These are phyloP conservation scores for Chaetophractus vellerosus DNA, from an alignment of 2,797 vertebrate species.

Conservation along the genomic window DNA sequence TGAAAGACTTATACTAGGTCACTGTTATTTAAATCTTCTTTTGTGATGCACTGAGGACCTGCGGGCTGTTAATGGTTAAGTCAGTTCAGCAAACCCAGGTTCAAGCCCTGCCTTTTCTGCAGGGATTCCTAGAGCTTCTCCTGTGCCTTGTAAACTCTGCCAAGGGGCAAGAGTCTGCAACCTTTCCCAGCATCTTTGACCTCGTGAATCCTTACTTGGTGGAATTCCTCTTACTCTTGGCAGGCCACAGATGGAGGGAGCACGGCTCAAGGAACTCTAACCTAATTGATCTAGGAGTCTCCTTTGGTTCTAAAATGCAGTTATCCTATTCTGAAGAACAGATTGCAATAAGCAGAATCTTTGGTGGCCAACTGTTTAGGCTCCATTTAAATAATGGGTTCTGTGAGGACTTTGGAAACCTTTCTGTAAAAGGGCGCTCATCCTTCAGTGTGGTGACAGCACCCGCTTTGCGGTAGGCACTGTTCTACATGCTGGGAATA, in stretches of 20 bases:
- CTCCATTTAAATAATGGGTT: background rate
- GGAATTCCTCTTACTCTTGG: background rate
- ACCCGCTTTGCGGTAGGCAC: accelerated
- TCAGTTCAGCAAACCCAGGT: background rate
- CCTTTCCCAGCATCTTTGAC: background rate
- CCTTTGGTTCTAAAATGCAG: background rate
- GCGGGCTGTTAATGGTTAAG: no score
- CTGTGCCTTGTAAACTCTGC: background rate
- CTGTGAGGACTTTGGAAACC: background rate
- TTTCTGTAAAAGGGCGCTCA: background rate
- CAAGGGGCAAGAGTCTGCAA: background rate
- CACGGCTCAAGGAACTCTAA: background rate
- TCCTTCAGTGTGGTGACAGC: background rate
- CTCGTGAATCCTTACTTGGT: background rate
- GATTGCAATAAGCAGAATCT: background rate
- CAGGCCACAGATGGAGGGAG: background rate
- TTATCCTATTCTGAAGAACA: background rate
- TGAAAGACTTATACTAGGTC: background rate
- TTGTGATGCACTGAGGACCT: background rate
- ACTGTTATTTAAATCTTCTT: background rate
- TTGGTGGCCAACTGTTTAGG: background rate
- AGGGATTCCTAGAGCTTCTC: background rate
- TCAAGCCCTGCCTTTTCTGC: background rate
- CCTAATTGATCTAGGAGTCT: background rate
- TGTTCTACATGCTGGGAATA: no score